A percentile compares a stretch with the other conserved stretches of the same genome.
These are phyloP conservation scores for Diplodus puntazzo DNA, from an alignment of 2,797 vertebrate species.

Conservation along the genomic window DNA sequence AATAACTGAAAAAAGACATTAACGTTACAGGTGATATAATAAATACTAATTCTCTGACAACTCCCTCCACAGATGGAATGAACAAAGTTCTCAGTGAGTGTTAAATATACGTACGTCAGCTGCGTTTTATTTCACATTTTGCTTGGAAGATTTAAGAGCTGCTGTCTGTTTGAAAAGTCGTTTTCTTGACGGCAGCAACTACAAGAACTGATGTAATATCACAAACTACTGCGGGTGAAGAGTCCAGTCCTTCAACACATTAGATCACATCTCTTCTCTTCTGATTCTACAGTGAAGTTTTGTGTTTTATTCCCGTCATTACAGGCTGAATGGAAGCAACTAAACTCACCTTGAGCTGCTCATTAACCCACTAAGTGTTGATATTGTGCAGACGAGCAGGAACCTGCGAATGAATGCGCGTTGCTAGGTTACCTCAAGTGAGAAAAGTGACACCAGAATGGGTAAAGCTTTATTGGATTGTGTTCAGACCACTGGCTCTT, in stretches of 20 bases:
- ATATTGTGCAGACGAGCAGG: slow-evolving; percentile 19
- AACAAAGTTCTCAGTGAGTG: not conserved
- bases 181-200: not conserved
- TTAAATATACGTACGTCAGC: not conserved
- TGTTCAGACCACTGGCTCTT: slow-evolving; percentile 19
- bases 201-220: not conserved
- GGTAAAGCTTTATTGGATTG: slow-evolving; percentile 17
- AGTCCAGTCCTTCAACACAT: too few species aligned
- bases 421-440: slow-evolving; percentile 37
- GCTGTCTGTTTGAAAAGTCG: not conserved
- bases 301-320: not conserved
- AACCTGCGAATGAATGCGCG: not conserved
- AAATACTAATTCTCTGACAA: not conserved
- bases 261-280: not conserved
- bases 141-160: not conserved
- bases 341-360: slow-evolving; percentile 6
- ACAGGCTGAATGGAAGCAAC: not conserved
- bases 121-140: not conserved
- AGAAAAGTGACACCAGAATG: slow-evolving; percentile 20
- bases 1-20: not conserved
- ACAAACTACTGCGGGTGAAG: not conserved
- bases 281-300: not conserved
- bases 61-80: not conserved
- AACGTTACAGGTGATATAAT: not conserved
- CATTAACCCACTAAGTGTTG: not conserved